A percentile compares a stretch with the other conserved stretches of the same genome.
Evolutionary conservation across 2,888 invertebrate genomes (phyloP).

Genomic region (Lingula anatina): DNA sequence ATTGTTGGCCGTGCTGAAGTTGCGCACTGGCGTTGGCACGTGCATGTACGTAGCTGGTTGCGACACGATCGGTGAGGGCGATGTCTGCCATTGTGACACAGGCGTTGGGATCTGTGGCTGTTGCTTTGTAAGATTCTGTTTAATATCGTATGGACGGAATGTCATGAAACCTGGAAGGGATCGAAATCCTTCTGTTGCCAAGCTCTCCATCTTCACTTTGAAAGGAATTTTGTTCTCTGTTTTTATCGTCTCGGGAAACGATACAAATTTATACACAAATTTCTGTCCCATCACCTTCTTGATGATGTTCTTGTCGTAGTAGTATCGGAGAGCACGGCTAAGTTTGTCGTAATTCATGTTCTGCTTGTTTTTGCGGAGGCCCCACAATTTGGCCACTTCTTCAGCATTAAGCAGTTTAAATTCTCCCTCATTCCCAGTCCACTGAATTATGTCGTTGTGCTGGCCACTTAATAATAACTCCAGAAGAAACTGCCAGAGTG

Average conservation of each 20-base stretch:
- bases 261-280: conserved; percentile 59
- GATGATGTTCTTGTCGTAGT: conserved; percentile 61
- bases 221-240: conserved; percentile 57
- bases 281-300: conserved; percentile 60
- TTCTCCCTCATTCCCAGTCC: conserved; percentile 62
- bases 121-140: background rate
- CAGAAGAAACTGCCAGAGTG: conserved; percentile 63
- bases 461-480: conserved; percentile 58
- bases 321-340: conserved; percentile 60
- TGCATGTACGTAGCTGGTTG: background rate
- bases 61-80: background rate
- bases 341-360: conserved; percentile 65
- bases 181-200: conserved; percentile 30
- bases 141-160: no score
- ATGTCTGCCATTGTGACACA: background rate
- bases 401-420: conserved; percentile 60
- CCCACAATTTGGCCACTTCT: conserved; percentile 62
- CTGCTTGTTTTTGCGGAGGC: conserved; percentile 58
- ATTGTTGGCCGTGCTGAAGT: background rate
- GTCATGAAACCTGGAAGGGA: conserved; percentile 22
- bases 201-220: conserved; percentile 55
- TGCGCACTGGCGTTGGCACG: background rate
- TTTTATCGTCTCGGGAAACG: conserved; percentile 56
- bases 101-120: background rate
- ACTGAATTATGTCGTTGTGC: conserved; percentile 58